A percentile compares a stretch with the other conserved stretches of the same genome.
Evolutionary conservation across 2,113 vertebrate species (phyloP).

Genomic region (Felis chaus): DNA sequence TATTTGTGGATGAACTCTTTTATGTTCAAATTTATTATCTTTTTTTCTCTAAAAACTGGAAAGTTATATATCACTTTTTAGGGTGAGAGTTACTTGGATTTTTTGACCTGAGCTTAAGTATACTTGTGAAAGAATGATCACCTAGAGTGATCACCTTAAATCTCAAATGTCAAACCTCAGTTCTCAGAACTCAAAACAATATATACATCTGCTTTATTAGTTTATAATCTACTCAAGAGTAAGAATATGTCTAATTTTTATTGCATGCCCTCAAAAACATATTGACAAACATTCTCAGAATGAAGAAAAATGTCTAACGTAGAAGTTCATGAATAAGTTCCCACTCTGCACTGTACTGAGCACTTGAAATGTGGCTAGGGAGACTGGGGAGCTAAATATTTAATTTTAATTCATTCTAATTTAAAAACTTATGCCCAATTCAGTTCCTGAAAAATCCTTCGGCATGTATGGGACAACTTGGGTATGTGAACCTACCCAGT

Average conservation of each 20-base stretch:
- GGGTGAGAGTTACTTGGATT: neutral
- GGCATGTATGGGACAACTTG: neutral
- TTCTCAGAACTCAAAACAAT: neutral
- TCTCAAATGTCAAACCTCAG: slow-evolving; percentile 3
- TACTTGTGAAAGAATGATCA: neutral
- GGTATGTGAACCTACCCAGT: neutral
- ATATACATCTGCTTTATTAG: neutral
- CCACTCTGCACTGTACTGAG: neutral
- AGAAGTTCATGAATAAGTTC: neutral
- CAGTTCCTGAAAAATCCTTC: neutral
- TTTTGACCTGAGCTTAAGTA: slow-evolving; percentile 6
- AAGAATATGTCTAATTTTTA: neutral
- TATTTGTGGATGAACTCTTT: neutral
- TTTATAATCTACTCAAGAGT: neutral
- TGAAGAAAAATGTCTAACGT: neutral
- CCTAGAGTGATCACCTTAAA: neutral
- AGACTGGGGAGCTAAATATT: neutral
- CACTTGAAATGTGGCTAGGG: neutral
- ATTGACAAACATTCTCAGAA: neutral
- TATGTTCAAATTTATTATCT: neutral
- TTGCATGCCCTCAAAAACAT: slow-evolving; percentile 11
- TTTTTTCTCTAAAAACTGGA: slow-evolving; percentile 39
- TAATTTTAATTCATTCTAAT: neutral
- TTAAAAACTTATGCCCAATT: neutral
- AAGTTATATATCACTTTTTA: neutral